Evolutionary conservation across 2,888 invertebrate genomes (phyloP).

Genomic region (Biston stratarius): DNA sequence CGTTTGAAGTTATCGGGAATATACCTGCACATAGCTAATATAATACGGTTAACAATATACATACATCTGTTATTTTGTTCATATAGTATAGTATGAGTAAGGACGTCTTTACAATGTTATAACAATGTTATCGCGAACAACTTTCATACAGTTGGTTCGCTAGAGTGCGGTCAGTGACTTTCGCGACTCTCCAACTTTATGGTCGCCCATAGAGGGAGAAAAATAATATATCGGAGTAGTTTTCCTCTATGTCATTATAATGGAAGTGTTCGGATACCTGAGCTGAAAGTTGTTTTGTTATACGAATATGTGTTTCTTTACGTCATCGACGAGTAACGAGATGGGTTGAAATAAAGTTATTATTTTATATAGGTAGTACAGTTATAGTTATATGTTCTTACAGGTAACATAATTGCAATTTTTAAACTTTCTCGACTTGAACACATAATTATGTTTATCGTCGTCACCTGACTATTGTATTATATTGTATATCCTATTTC

Average conservation of each 20-base stretch:
- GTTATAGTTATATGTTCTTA: too few species aligned
- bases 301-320: slow-evolving; percentile 7
- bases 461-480: too few species aligned
- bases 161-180: slow-evolving; percentile 41
- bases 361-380: too few species aligned
- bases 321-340: slow-evolving; percentile 9
- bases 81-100: neutral
- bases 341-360: too few species aligned
- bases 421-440: too few species aligned
- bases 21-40: too few species aligned
- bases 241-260: slow-evolving; percentile 14
- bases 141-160: slow-evolving; percentile 16
- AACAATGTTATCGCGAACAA: slow-evolving; percentile 23
- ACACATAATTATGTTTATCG: too few species aligned
- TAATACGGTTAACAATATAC: too few species aligned
- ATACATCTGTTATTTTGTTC: neutral
- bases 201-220: slow-evolving; percentile 3
- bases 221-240: slow-evolving; percentile 22
- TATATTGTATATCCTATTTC: too few species aligned
- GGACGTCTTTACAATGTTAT: slow-evolving; percentile 9
- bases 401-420: too few species aligned
- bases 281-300: slow-evolving; percentile 15
- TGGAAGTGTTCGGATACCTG: slow-evolving; percentile 18
- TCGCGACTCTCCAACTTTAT: slow-evolving; percentile 31
- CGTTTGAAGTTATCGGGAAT: too few species aligned